Evolutionary conservation across 2,113 vertebrate species (phyloP).

Genomic region (Pseudolaguvia tuberculata): DNA sequence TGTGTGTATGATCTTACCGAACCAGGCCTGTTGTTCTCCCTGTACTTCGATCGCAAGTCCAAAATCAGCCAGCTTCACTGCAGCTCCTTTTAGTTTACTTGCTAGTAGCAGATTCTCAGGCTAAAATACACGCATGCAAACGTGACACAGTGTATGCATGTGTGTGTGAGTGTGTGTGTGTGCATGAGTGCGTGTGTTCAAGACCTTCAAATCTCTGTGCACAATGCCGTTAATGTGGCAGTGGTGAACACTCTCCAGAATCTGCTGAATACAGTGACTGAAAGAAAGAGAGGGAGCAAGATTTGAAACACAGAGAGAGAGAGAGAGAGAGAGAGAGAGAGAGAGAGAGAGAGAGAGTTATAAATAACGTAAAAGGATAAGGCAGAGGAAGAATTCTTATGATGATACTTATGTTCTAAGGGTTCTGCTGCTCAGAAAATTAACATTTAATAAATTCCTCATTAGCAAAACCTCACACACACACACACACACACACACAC

Average conservation of each 20-base stretch:
- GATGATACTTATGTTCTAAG: too few species aligned
- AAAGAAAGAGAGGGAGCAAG: conserved; percentile 22
- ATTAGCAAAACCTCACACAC: neutral
- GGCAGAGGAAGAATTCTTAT: neutral
- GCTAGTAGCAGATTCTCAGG: conserved; percentile 76
- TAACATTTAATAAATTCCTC: neutral
- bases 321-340: conserved; percentile 34
- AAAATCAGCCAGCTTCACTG: conserved; percentile 76
- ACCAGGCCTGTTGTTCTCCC: conserved; percentile 76
- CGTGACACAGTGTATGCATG: conserved; percentile 18
- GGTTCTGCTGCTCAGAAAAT: too few species aligned
- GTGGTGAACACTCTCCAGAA: conserved; percentile 76
- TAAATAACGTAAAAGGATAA: too few species aligned
- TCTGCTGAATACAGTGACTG: conserved; percentile 80
- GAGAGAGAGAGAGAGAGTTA: conserved; percentile 3
- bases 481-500: neutral
- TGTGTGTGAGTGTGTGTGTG: conserved; percentile 15
- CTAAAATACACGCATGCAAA: conserved; percentile 57
- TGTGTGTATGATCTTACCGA: conserved; percentile 61
- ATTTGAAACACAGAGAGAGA: too few species aligned
- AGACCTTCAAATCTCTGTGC: conserved; percentile 77
- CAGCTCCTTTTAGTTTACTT: conserved; percentile 76
- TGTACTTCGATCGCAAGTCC: conserved; percentile 75
- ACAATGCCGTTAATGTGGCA: conserved; percentile 76
- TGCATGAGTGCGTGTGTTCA: conserved; percentile 31